Conservation (phyloP, 2,888 invertebrate genomes). For the Nomada flava region DNA sequence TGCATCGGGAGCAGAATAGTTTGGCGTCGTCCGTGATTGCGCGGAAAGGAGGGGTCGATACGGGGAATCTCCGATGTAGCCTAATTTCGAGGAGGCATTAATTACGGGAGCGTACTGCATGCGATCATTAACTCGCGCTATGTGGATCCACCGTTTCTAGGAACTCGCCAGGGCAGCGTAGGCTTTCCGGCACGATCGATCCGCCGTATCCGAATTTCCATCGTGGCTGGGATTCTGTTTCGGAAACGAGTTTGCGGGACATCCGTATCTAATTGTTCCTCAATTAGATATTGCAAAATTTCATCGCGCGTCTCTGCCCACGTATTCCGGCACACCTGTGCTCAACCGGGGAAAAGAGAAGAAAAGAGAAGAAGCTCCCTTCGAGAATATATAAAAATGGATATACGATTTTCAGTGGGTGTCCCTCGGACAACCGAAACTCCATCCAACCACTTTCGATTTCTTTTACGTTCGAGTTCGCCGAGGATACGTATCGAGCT, state of each 20-base stretch:
- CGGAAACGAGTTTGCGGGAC: not conserved
- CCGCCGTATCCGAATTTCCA: conserved; percentile 32
- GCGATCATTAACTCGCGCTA: conserved; percentile 47
- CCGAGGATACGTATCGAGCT: not conserved
- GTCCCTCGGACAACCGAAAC: not conserved
- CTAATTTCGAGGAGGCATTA: conserved; percentile 40
- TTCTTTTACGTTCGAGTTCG: conserved; percentile 17
- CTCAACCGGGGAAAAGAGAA: no score
- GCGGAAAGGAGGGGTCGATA: not conserved
- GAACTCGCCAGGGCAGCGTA: conserved; percentile 27
- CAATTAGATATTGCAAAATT: not conserved
- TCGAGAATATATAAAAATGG: no score
- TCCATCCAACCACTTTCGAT: conserved; percentile 30
- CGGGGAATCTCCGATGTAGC: not conserved
- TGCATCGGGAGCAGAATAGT: no score
- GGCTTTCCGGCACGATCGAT: conserved; percentile 55
- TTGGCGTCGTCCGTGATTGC: not conserved
- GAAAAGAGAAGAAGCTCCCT: no score
- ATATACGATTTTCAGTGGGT: no score
- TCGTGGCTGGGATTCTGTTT: conserved; percentile 2
- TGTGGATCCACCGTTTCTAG: conserved; percentile 28
- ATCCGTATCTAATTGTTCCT: not conserved
- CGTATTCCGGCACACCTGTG: no score
- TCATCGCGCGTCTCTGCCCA: no score
- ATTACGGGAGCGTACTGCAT: conserved; percentile 52